Conservation (phyloP, 2,113 vertebrate genomes). For the Zosterops lateralis region DNA sequence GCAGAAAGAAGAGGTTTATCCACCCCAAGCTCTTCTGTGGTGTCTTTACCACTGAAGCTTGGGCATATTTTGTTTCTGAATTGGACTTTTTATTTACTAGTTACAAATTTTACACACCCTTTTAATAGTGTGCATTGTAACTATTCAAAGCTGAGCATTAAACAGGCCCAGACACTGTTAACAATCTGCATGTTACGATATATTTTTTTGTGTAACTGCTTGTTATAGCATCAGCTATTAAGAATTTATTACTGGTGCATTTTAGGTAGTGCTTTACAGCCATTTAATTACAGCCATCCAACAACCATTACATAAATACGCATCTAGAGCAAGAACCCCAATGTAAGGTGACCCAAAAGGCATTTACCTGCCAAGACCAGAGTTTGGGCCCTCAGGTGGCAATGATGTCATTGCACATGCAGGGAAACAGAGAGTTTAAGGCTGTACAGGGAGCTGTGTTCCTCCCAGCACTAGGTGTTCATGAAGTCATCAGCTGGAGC, state of each 20-base stretch:
- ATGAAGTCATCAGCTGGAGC: conserved; percentile 55
- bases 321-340: background rate
- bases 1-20: background rate
- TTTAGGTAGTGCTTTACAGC: conserved; percentile 50
- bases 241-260: conserved; percentile 52
- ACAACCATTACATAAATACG: conserved; percentile 28
- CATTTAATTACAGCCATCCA: conserved; percentile 46
- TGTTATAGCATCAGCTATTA: conserved; percentile 36
- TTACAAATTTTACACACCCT: conserved; percentile 20
- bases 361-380: conserved; percentile 50
- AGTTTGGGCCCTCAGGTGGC: conserved; percentile 45
- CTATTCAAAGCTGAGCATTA: conserved; percentile 15
- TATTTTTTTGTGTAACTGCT: conserved; percentile 1
- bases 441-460: conserved; percentile 28
- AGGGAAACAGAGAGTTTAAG: conserved; percentile 38
- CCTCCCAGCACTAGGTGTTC: conserved; percentile 24
- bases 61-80: background rate
- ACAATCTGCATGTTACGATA: background rate
- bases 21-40: background rate
- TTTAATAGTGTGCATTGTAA: conserved; percentile 34
- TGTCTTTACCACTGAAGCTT: background rate
- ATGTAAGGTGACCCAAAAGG: conserved; percentile 13
- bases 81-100: background rate
- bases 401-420: conserved; percentile 51
- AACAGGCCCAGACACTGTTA: conserved; percentile 33